phyloP scores from a whole-genome alignment of 2,888 invertebrate species.

The Pandemis corylana region DNA sequence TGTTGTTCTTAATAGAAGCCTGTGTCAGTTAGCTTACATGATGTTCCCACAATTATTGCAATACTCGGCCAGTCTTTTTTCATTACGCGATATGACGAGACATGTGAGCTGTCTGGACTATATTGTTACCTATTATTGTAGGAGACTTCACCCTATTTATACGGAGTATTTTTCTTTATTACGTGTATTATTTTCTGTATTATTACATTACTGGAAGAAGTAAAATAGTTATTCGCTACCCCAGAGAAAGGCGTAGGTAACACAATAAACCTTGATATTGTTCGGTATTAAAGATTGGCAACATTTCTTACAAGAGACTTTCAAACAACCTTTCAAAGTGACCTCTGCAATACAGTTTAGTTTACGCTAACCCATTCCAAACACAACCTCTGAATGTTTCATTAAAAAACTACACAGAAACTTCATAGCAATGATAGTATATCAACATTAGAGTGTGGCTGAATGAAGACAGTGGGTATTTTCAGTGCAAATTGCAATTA shows the following conservation, averaged over 20 bases:
- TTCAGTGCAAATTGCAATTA: conserved; percentile 78
- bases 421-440: conserved; percentile 50
- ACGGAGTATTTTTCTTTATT: conserved; percentile 24
- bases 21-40: conserved; percentile 58
- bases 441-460: conserved; percentile 68
- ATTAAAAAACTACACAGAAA: conserved; percentile 14
- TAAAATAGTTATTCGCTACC: neutral
- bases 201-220: conserved; percentile 7
- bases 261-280: neutral
- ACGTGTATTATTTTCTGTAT: conserved; percentile 28
- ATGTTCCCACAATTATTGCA: conserved; percentile 64
- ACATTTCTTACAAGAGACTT: neutral
- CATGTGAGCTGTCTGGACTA: conserved; percentile 46
- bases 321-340: too few species aligned
- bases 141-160: conserved; percentile 26
- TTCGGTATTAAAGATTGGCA: neutral
- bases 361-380: neutral
- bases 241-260: neutral
- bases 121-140: conserved; percentile 40
- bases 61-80: conserved; percentile 53
- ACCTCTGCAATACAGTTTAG: neutral
- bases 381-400: neutral
- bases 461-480: conserved; percentile 74
- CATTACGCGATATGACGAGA: conserved; percentile 56
- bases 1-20: conserved; percentile 56